phyloP scores from a whole-genome alignment of 2,888 invertebrate species.

The Cordylochernes scorpioides region DNA sequence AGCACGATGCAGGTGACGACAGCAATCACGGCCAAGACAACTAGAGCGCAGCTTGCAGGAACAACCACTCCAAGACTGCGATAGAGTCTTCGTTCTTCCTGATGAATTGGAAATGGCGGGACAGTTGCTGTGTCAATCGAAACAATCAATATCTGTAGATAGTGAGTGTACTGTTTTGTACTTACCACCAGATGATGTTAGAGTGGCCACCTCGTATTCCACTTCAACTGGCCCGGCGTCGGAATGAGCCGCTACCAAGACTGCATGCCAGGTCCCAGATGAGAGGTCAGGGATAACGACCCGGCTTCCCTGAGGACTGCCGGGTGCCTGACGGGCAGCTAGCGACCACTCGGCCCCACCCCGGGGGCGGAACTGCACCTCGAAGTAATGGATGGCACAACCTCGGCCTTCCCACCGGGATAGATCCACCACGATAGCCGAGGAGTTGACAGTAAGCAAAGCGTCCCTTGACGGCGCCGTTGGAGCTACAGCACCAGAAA shows the following conservation, averaged over 20 bases:
- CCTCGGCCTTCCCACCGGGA: conserved; percentile 12
- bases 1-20: conserved; percentile 12
- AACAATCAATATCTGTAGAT: no score
- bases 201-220: conserved; percentile 22
- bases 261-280: conserved; percentile 23
- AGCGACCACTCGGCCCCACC: conserved; percentile 9
- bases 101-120: conserved; percentile 8
- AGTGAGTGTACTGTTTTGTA: not conserved
- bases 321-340: conserved; percentile 10
- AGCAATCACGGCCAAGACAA: conserved; percentile 10
- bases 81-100: conserved; percentile 10
- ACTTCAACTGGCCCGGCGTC: conserved; percentile 24
- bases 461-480: conserved; percentile 9
- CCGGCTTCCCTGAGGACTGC: conserved; percentile 11
- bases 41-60: conserved; percentile 9
- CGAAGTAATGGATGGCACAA: conserved; percentile 13
- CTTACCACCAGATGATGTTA: conserved; percentile 21
- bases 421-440: conserved; percentile 9
- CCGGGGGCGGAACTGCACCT: conserved; percentile 12
- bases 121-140: conserved; percentile 11
- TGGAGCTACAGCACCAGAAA: no score
- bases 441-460: conserved; percentile 12
- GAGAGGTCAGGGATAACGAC: conserved; percentile 17
- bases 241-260: conserved; percentile 22
- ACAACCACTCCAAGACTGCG: conserved; percentile 10